A percentile compares a stretch with the other conserved stretches of the same genome.
phyloP scores from a whole-genome alignment of 2,113 vertebrate species.

The Syrrhaptes paradoxus region DNA sequence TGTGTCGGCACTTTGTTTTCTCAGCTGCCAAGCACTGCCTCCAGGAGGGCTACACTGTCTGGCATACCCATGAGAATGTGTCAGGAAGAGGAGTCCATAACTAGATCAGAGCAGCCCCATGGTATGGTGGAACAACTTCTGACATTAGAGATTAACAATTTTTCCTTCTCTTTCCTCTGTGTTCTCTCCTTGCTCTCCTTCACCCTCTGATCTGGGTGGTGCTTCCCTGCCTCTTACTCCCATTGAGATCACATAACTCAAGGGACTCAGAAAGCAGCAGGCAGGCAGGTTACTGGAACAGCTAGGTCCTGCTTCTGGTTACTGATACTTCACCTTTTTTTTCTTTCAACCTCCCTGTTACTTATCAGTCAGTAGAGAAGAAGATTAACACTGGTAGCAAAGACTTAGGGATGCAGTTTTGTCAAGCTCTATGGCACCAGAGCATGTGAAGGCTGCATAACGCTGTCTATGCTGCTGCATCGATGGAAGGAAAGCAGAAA shows the following conservation, averaged over 20 bases:
- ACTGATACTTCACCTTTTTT: background rate
- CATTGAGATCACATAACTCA: background rate
- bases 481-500: background rate
- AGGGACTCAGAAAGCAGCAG: background rate
- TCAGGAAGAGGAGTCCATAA: background rate
- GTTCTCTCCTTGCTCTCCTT: background rate
- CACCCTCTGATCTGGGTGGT: background rate
- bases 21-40: background rate
- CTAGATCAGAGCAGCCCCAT: background rate
- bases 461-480: background rate
- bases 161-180: background rate
- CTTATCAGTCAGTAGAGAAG: background rate
- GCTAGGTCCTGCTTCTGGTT: background rate
- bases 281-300: background rate
- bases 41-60: background rate
- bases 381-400: background rate
- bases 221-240: background rate
- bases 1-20: background rate
- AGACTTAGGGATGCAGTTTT: background rate
- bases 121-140: background rate
- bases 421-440: background rate
- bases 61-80: background rate
- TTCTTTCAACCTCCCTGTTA: background rate
- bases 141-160: background rate
- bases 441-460: background rate